phyloP scores from a whole-genome alignment of 2,797 vertebrate genomes.

The Lophius americanus region DNA sequence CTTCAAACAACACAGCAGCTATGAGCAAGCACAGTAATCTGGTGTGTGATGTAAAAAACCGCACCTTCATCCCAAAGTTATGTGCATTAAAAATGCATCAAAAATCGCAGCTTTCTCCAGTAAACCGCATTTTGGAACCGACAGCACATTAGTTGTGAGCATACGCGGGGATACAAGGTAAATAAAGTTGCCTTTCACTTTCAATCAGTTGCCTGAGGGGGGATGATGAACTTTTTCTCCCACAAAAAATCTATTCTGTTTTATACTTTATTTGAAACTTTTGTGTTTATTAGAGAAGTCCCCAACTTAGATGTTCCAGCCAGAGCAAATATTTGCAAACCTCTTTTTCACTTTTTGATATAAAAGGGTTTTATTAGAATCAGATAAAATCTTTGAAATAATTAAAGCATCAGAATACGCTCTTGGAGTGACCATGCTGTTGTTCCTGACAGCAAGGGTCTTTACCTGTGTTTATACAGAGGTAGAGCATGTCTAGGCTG shows the following conservation, averaged over 20 bases:
- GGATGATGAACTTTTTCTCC: background rate
- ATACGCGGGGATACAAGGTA: background rate
- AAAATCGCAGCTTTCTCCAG: slow-evolving; percentile 15
- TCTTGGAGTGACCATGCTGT: slow-evolving; percentile 77
- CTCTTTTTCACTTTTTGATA: background rate
- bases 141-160: slow-evolving; percentile 1
- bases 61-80: slow-evolving; percentile 25
- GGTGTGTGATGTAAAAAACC: slow-evolving; percentile 18
- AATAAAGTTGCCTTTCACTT: background rate
- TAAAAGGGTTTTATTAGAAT: background rate
- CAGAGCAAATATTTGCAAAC: slow-evolving; percentile 1
- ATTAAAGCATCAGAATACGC: no score
- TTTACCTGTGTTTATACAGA: slow-evolving; percentile 87
- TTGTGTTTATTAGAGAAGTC: background rate
- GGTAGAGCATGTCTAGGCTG: slow-evolving; percentile 88
- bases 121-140: background rate
- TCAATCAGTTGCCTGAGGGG: background rate
- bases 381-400: no score
- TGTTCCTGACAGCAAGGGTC: no score
- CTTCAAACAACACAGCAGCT: slow-evolving; percentile 40
- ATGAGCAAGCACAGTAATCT: slow-evolving; percentile 9
- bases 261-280: background rate
- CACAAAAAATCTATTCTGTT: background rate
- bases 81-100: slow-evolving; percentile 35
- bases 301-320: background rate